phyloP scores from a whole-genome alignment of 2,888 invertebrate species.

The Timandra comae region DNA sequence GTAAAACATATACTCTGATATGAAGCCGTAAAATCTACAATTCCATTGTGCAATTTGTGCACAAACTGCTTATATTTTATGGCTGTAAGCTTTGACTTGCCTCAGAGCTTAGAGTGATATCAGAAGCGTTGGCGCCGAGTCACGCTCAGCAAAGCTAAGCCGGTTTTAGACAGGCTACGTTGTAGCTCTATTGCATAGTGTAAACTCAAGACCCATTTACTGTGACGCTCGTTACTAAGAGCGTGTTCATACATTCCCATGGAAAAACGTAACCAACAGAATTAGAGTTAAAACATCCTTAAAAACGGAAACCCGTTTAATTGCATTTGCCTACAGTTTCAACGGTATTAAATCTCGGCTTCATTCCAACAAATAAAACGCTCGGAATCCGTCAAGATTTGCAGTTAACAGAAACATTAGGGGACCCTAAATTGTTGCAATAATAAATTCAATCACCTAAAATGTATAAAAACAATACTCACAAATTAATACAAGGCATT shows the following conservation, averaged over 20 bases:
- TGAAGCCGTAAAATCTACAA: conserved; percentile 12
- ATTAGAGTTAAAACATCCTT: neutral
- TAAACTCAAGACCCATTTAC: conserved; percentile 21
- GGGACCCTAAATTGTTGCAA: neutral
- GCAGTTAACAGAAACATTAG: neutral
- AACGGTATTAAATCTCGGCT: neutral
- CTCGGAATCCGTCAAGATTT: neutral
- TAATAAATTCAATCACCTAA: conserved; percentile 1
- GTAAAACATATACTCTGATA: neutral
- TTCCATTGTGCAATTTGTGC: conserved; percentile 22
- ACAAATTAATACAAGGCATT: conserved; percentile 10
- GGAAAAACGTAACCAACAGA: neutral
- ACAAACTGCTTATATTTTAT: conserved; percentile 27
- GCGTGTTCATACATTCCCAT: conserved; percentile 3
- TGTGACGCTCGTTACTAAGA: conserved; percentile 11
- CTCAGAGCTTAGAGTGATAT: conserved; percentile 27
- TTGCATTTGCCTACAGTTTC: neutral
- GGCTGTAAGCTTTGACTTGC: conserved; percentile 27
- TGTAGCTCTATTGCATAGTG: conserved; percentile 20
- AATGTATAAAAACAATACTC: conserved; percentile 12
- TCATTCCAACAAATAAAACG: neutral
- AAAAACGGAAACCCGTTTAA: neutral
- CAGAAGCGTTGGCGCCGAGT: conserved; percentile 23
- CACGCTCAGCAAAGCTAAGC: conserved; percentile 26
- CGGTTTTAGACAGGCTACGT: conserved; percentile 20